phyloP scores from a whole-genome alignment of 2,888 invertebrate species.

The Oscheius onirici region DNA sequence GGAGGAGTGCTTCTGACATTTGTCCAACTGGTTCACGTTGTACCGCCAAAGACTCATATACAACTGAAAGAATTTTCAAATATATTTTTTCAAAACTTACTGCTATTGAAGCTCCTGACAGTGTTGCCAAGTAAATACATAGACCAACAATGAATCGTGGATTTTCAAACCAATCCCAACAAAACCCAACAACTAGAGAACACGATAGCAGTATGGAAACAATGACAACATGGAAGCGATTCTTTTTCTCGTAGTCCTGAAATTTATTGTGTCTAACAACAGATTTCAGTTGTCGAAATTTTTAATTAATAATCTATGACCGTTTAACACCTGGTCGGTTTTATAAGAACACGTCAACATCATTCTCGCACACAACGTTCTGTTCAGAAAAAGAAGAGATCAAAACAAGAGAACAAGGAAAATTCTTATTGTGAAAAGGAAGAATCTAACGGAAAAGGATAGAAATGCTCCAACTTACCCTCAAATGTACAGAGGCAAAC shows the following conservation, averaged over 20 bases:
- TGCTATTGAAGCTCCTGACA: not conserved
- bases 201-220: not conserved
- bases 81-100: not conserved
- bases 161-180: slow-evolving; percentile 20
- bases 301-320: not conserved
- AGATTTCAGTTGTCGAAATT: not conserved
- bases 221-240: not conserved
- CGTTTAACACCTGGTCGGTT: not conserved
- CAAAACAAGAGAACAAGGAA: not conserved
- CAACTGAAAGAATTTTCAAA: not conserved
- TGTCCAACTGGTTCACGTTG: not conserved
- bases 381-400: not conserved
- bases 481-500: slow-evolving; percentile 8
- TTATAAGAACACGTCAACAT: not conserved
- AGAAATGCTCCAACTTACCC: not conserved
- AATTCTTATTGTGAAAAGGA: not conserved
- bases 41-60: not conserved
- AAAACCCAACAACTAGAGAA: slow-evolving; percentile 7
- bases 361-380: not conserved
- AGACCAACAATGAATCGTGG: not conserved
- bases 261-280: not conserved
- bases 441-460: not conserved
- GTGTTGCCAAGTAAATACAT: not conserved
- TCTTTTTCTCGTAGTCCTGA: slow-evolving; percentile 15
- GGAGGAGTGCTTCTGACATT: not conserved